phyloP scores from a whole-genome alignment of 2,797 vertebrate genomes.

The Lutjanus argentimaculatus region DNA sequence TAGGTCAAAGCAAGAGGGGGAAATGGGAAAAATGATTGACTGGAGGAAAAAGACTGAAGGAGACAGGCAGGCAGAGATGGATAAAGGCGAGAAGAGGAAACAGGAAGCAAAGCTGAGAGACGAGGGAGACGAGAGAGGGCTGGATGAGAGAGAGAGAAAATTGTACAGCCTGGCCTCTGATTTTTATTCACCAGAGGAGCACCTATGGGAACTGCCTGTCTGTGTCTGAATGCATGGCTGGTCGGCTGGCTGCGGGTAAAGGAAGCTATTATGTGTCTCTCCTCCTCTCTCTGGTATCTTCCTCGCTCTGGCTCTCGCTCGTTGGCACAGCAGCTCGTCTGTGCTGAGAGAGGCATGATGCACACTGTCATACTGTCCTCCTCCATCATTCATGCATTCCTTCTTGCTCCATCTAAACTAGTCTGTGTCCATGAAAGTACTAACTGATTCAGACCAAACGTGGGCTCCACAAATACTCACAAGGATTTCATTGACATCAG shows the following conservation, averaged over 20 bases:
- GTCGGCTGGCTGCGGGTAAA: conserved; percentile 54
- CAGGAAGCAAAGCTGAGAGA: background rate
- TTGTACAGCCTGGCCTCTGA: conserved; percentile 31
- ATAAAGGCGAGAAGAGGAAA: background rate
- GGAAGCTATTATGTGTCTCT: conserved; percentile 45
- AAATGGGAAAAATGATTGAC: background rate
- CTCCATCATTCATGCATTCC: conserved; percentile 55
- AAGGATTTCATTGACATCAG: conserved; percentile 11
- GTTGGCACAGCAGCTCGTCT: conserved; percentile 37
- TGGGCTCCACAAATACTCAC: conserved; percentile 4
- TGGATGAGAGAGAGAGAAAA: conserved; percentile 27
- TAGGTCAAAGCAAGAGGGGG: conserved; percentile 19
- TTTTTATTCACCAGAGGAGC: conserved; percentile 58
- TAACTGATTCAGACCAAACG: background rate
- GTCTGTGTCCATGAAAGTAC: background rate
- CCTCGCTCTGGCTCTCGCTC: conserved; percentile 37
- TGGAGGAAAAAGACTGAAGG: conserved; percentile 4
- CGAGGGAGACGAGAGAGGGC: background rate
- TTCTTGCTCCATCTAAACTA: background rate
- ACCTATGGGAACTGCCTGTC: conserved; percentile 67
- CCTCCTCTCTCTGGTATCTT: conserved; percentile 29
- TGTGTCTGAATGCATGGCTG: conserved; percentile 57
- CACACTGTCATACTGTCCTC: conserved; percentile 50
- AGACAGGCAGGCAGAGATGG: conserved; percentile 4
- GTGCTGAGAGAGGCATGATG: conserved; percentile 57